Evolutionary conservation across 2,888 invertebrate species (phyloP), one percentile per base, ranked within the genome.

Genomic region (Cephus pygmeus): DNA sequence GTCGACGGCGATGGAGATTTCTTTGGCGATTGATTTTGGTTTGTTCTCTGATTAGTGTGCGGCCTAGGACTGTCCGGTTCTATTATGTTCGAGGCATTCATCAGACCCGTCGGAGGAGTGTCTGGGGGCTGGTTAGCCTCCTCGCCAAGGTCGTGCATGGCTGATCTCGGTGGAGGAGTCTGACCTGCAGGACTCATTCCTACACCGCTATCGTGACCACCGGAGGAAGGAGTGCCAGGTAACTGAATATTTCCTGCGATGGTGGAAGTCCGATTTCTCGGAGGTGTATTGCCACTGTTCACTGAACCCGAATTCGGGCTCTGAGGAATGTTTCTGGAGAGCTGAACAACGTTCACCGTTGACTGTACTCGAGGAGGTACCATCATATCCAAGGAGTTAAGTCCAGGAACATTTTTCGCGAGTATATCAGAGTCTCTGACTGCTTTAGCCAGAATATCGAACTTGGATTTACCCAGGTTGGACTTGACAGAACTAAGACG

Each of bases 311-410:
- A 87, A 76, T 87, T 90, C 11, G 91, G 90, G 76, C 90, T 91
- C 77, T 91, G 91, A 15, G 90, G 88, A 79, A 91, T 88, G 82
- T 89, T 91, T 74, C 91, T 87, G 0, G 92, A 91, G 11, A 94
- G 92, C 87, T 94, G 94, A 0, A 94, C 94, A 1, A 94, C 93
- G 87, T 94, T 93, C 1, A 94, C 93, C 11, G 93, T 91, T 11
- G 86, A 92, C 89, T 85, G 92, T 80, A 91, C 88, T 23, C 91
- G 86, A 12, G 91, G 89, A 1, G 95, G 95, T 69, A 93, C 92
- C 80, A 95, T 93, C 92, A 94, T 94, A 80, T 94, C 94, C 73
- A 93, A 90, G 74, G 93, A 93, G 80, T 93, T 93, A 81, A 95
- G 89, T 15, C 94, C 94, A 36, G 94, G 94, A 3, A 94, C 92